phyloP scores from a whole-genome alignment of 2,797 vertebrate genomes.

The Phalanger gymnotis region DNA sequence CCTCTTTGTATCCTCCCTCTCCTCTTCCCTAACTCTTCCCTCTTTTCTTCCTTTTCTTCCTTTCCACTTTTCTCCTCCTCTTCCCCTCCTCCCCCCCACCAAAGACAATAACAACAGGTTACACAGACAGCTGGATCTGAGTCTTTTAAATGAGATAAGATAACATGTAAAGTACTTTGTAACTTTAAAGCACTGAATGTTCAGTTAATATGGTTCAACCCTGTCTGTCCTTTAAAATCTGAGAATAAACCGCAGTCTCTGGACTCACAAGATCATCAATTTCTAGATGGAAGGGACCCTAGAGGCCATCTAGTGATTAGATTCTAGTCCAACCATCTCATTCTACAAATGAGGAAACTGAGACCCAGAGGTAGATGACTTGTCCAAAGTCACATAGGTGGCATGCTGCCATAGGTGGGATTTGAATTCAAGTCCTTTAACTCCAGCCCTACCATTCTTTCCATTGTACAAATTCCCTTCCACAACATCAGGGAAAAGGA shows the following conservation, averaged over 20 bases:
- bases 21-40: neutral
- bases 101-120: neutral
- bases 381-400: neutral
- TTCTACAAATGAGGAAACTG: neutral
- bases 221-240: neutral
- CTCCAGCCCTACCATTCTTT: neutral
- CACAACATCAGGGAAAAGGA: neutral
- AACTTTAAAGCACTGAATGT: neutral
- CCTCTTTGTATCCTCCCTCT: neutral
- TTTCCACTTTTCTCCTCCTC: neutral
- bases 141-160: neutral
- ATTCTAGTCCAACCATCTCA: neutral
- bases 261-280: neutral
- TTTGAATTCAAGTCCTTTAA: neutral
- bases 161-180: neutral
- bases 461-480: neutral
- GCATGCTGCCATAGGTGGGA: neutral
- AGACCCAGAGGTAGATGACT: neutral
- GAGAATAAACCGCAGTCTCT: neutral
- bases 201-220: neutral
- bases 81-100: rapidly evolving
- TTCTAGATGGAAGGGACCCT: neutral
- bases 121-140: neutral
- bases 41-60: neutral
- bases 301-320: neutral